Percentiles rank a stretch among this genome's conserved stretches.
Evolutionary conservation across 2,797 vertebrate genomes (phyloP).

Genomic region (Lagorchestes hirsutus): DNA sequence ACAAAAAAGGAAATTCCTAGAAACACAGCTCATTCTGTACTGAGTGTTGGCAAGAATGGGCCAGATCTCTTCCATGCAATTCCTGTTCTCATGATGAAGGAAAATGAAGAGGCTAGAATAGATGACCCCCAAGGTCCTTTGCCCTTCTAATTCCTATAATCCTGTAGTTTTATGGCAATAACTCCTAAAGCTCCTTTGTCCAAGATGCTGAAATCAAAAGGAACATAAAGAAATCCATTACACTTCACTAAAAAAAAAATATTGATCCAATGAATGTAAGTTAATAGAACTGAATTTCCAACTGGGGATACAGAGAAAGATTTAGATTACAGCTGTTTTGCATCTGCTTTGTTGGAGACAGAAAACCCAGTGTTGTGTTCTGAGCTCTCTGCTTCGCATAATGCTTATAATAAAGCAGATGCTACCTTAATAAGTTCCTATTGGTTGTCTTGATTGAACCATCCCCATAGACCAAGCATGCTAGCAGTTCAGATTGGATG

Average conservation of each 20-base stretch:
- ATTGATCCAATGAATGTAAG: neutral
- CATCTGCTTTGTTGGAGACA: neutral
- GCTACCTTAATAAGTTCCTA: neutral
- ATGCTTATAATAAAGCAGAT: neutral
- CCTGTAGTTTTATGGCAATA: neutral
- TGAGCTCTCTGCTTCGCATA: neutral
- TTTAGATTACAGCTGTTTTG: neutral
- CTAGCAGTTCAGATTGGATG: neutral
- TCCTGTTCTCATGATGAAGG: neutral
- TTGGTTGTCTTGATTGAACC: neutral
- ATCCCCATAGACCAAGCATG: neutral
- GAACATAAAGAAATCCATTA: neutral
- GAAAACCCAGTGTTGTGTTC: neutral
- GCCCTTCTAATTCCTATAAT: neutral
- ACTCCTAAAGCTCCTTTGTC: neutral
- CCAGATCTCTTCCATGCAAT: neutral
- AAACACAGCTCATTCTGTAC: neutral
- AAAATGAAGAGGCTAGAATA: neutral
- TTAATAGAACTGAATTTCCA: neutral
- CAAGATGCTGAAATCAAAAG: neutral
- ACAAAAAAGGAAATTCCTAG: neutral
- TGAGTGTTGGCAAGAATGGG: neutral
- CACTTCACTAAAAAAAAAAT: neutral
- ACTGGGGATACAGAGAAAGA: neutral
- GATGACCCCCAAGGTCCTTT: neutral